Base-by-base conservation (phyloP, 2,113 vertebrate species). In the Gambusia holbrooki region DNA sequence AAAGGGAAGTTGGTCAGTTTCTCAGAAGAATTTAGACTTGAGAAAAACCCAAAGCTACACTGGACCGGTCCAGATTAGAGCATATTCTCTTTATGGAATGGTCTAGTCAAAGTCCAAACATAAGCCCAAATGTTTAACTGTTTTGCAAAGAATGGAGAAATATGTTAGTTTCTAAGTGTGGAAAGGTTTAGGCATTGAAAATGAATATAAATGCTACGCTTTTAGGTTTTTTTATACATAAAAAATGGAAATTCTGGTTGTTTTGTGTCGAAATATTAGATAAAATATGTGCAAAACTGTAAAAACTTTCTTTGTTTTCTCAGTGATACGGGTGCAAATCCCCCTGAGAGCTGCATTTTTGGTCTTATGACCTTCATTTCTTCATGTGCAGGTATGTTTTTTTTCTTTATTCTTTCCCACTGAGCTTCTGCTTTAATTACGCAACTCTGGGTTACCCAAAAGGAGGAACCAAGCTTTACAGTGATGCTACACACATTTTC, bases 301-400 rank as follows among this genome's bases (percentile, higher is more conserved):
- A 54, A n/a, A 42, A 22, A 28, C 29, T 14, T 27, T n/a, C 29
- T 22, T 3, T 25, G 1, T 9, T 5, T 63, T 63, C 33, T 5
- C 73, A 99, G 98, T 40, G 97, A 98, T 72, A 97, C 97, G 48
- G 96, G 94, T 76, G 94, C 96, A 17, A 91, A 82, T 4, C 96
- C 97, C 65, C 98, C 98, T 0, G 98, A 99, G 84, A 99, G 97
- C 29, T 96, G 96, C 51, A 88, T 99, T 60, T 99, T 99, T 90
- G 95, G 97, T 30, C 93, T 98, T 89, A 98, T 99, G 98, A 96
- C 97, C 35, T 96, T 96, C 72, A 91, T 97, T 79, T 95, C 96
- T 42, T 95, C 97, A 32, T 95, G 97, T 89, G 93, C 97, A 94
- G 96, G 98, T 99, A 94, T 74, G 93, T 94, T 88, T 8, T 32